A percentile compares a stretch with the other conserved stretches of the same genome.
These are phyloP conservation scores for Cabera pusaria DNA, from an alignment of 2,888 invertebrate species.

Conservation along the genomic window DNA sequence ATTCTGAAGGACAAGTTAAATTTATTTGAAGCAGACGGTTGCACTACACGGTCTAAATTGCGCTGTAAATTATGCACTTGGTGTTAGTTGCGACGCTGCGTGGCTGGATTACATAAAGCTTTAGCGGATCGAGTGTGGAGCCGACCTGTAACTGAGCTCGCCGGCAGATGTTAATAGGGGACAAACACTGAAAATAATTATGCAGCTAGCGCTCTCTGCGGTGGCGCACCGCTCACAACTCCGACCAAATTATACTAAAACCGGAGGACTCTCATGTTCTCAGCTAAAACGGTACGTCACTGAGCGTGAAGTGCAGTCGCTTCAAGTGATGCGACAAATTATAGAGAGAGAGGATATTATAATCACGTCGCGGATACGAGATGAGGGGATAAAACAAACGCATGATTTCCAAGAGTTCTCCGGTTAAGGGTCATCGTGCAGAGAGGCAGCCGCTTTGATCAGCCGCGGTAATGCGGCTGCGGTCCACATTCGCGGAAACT, in stretches of 20 bases:
- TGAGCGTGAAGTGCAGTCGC: slow-evolving; percentile 12
- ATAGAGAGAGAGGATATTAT: slow-evolving; percentile 23
- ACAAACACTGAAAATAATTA: slow-evolving; percentile 58
- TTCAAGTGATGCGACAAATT: slow-evolving; percentile 34
- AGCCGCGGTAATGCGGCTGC: slow-evolving; percentile 55
- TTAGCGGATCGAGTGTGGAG: slow-evolving; percentile 36
- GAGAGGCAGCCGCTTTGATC: slow-evolving; percentile 67
- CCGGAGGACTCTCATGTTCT: slow-evolving; percentile 3
- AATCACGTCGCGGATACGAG: slow-evolving; percentile 30
- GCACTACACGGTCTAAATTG: slow-evolving; percentile 26
- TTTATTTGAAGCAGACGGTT: slow-evolving; percentile 6
- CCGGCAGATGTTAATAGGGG: slow-evolving; percentile 50
- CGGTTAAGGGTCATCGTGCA: slow-evolving; percentile 51
- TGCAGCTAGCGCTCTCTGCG: slow-evolving; percentile 37
- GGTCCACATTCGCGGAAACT: slow-evolving; percentile 71
- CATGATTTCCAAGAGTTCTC: slow-evolving; percentile 54
- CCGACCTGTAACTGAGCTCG: slow-evolving; percentile 37
- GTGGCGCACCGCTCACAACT: slow-evolving; percentile 36
- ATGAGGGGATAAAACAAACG: slow-evolving; percentile 50
- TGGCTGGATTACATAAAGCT: slow-evolving; percentile 37
- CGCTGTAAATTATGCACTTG: slow-evolving; percentile 39
- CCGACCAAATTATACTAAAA: slow-evolving; percentile 38
- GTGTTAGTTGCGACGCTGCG: slow-evolving; percentile 28
- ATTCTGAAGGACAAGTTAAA: neutral
- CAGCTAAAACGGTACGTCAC: slow-evolving; percentile 25